phyloP scores from a whole-genome alignment of 2,113 vertebrate genomes.

The Pelodiscus sinensis region DNA sequence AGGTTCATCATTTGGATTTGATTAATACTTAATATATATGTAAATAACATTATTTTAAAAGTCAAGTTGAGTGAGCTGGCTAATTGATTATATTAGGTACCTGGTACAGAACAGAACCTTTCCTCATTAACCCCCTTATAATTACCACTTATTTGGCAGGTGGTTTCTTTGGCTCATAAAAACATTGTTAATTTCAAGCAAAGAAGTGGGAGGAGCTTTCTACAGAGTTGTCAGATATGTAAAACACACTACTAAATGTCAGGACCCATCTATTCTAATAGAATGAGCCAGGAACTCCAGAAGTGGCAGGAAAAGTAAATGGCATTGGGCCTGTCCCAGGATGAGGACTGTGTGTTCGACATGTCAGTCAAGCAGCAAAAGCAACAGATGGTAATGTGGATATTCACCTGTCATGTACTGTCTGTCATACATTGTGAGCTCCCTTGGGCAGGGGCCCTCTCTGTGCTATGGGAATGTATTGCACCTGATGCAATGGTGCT shows the following conservation, averaged over 20 bases:
- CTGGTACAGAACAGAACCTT: background rate
- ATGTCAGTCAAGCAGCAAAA: background rate
- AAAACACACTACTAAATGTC: background rate
- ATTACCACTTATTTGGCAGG: background rate
- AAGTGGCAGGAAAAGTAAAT: background rate
- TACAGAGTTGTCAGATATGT: background rate
- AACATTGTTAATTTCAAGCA: background rate
- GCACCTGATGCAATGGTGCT: background rate
- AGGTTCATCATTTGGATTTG: background rate
- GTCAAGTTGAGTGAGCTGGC: background rate
- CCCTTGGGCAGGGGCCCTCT: background rate
- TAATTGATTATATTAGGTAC: background rate
- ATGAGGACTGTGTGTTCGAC: background rate
- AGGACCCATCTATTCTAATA: background rate
- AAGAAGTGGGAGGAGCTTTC: background rate
- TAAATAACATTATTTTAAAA: background rate
- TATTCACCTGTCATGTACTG: background rate
- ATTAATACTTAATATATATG: background rate
- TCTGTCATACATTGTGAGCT: background rate
- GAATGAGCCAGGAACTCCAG: background rate
- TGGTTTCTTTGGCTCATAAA: background rate
- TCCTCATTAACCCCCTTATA: background rate
- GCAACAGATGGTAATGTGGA: background rate
- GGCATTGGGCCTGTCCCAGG: background rate
- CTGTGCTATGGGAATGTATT: background rate